Evolutionary conservation across 2,113 vertebrate species (phyloP), one percentile per base, ranked within the genome.

Genomic region (Raja brachyura): DNA sequence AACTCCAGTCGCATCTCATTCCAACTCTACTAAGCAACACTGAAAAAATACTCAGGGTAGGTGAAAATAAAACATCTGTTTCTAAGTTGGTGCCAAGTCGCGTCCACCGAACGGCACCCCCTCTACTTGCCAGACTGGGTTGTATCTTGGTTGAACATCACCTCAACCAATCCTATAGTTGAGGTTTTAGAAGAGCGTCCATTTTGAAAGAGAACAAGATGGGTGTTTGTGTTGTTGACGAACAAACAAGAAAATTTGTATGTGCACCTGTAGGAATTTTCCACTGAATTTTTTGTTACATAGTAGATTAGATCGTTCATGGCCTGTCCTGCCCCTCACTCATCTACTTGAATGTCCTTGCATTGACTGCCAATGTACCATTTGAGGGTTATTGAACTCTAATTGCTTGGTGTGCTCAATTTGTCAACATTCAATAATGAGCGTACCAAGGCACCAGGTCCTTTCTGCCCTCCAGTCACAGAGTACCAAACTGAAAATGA

Each of bases 1-100:
- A 97, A 93, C 94, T 99, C 93, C 97, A 99, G 94, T 97, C 96
- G 93, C 96, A 98, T 94, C 98, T 99, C 92, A 97, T 99, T 94
- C 98, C 98, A 93, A 98, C 98, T 18, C 96, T 99, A 93, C 96
- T 99, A 94, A 97, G 94, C 93, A 98, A 98, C 94, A 99, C 99
- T 93, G 99, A 99, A 95, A 99, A 98, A 94, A 96, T 99, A 94
- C 98, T 99, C 94, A 97, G 96, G 97, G 98, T 99, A 95, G 88
- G 95, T 95, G 20, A 90, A 39, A 92, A 74, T 20, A 13, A 74
- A 18, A 28, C 2, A 63, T 14, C 0, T 16, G 5, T 63, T 81
- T 81, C 31, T 31, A 14, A 86, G 16, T n/a, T 59, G 11, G 10
- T n/a, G 59, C 22, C 25, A 86, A n/a, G 11, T 63, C 83, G 25